Evolutionary conservation across 2,113 vertebrate genomes (phyloP), one percentile per base, ranked within the genome.

Genomic region (Hoplias malabaricus): DNA sequence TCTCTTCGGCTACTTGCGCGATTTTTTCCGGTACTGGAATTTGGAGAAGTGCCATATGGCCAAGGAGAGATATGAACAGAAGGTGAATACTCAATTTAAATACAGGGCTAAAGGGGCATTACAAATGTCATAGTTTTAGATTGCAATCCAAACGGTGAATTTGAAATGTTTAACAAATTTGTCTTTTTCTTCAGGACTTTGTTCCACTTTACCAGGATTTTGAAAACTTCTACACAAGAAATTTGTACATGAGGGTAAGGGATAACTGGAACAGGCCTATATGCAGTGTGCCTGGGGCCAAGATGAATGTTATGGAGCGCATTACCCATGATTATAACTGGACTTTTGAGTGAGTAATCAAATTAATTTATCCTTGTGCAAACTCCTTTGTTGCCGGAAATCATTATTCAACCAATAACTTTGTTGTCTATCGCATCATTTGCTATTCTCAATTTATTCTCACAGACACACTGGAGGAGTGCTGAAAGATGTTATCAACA

Each of bases 131-230:
- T n/a, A n/a, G n/a, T n/a, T n/a, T n/a, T n/a, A n/a, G n/a, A n/a
- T n/a, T n/a, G n/a, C n/a, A n/a, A n/a, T 2, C 9, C 6, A 9
- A 2, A 19, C 27, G 12, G 25, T 25, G 53, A 54, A 31, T 34
- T 62, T 34, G 33, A 36, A 23, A 56, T 23, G 12, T 13, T 11
- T 38, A 1, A 72, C 2, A 23, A 72, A 21, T 1, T 50, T 59
- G 2, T 68, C 12, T 77, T 68, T 85, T 83, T 29, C 36, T 42
- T 67, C 85, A 99, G 97, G 97, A 98, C 75, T 99, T 99, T 80
- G 97, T 98, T 38, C 95, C 97, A 0, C 87, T 98, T 63, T 98
- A 99, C 88, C 97, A 99, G 80, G 97, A 99, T 88, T 99, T 99
- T 16, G 97, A 99, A 88, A 96, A 99, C 86, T 99, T 99, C 82